Percentiles rank a stretch among this genome's conserved stretches.
These are phyloP conservation scores for Beris chalybata DNA, from an alignment of 2,888 invertebrate species.

Conservation along the genomic window DNA sequence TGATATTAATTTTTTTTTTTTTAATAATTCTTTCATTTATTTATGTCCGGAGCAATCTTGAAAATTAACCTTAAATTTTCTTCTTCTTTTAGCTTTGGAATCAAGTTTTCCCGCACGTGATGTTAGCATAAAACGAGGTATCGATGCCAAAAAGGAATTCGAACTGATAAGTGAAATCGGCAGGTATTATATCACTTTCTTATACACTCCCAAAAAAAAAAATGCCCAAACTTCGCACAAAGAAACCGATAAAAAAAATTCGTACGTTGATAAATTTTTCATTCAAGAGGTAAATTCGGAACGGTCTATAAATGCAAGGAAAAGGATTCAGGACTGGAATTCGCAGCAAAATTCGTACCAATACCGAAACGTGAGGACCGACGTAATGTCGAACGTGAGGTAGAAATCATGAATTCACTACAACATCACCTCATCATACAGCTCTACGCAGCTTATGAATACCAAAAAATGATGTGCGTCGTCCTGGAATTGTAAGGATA, in stretches of 20 bases:
- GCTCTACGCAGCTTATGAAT: constrained; percentile 96
- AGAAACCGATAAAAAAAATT: constrained; percentile 1
- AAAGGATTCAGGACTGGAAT: constrained; percentile 72
- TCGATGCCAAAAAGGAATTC: constrained; percentile 84
- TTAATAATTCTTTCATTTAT: too few species aligned
- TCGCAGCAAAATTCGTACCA: constrained; percentile 93
- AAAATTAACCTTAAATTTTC: too few species aligned
- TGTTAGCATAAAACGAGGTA: constrained; percentile 79
- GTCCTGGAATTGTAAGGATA: constrained; percentile 93
- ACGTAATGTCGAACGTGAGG: constrained; percentile 90
- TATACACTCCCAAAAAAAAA: too few species aligned
- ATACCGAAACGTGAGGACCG: constrained; percentile 84
- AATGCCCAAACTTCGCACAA: too few species aligned
- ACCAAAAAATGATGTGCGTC: constrained; percentile 92
- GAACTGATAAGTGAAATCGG: constrained; percentile 90
- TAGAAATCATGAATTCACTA: constrained; percentile 93
- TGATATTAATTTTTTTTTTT: too few species aligned
- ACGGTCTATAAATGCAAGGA: constrained; percentile 93
- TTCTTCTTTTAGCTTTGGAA: constrained; percentile 71
- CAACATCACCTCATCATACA: constrained; percentile 96
- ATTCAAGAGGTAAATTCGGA: constrained; percentile 90
- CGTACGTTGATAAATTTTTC: constrained; percentile 18
- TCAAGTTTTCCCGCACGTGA: constrained; percentile 87
- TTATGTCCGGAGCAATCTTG: too few species aligned
- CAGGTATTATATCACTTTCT: constrained; percentile 62